These are phyloP conservation scores for Helobdella robusta DNA, from an alignment of 2,888 invertebrate species.

Conservation along the genomic window DNA sequence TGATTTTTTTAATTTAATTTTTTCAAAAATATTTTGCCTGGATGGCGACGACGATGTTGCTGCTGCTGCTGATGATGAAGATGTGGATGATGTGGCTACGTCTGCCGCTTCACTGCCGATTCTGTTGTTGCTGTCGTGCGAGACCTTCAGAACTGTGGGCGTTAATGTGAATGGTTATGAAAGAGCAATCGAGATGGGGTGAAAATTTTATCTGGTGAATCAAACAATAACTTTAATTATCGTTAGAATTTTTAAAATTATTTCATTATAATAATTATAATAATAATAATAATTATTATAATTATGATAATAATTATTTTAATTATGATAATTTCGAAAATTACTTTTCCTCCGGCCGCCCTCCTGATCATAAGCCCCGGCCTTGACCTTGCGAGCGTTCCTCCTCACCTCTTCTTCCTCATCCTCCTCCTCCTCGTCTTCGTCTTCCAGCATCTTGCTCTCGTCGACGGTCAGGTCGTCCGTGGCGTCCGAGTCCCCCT, in stretches of 20 bases:
- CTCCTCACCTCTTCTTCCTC: too few species aligned
- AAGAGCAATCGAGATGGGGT: too few species aligned
- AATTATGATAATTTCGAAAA: not conserved
- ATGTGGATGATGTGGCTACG: not conserved
- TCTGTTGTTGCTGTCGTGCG: not conserved
- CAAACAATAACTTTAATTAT: not conserved
- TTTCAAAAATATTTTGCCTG: not conserved
- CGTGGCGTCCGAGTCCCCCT: constrained; percentile 17
- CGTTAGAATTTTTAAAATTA: not conserved
- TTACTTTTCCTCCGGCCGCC: not conserved
- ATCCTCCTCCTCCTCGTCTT: not conserved
- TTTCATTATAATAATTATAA: too few species aligned
- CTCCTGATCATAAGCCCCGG: too few species aligned
- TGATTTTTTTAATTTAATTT: not conserved
- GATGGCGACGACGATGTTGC: not conserved
- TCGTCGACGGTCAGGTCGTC: constrained; percentile 23
- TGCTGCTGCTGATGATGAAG: too few species aligned
- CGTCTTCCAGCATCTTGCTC: not conserved
- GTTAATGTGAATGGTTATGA: not conserved
- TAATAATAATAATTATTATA: not conserved
- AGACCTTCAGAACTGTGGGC: not conserved
- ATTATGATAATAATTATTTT: not conserved
- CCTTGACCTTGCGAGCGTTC: too few species aligned
- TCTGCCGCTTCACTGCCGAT: not conserved
- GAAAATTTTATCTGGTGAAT: not conserved